Conservation (phyloP, 2,113 vertebrate genomes). For the Otocyon megalotis region DNA sequence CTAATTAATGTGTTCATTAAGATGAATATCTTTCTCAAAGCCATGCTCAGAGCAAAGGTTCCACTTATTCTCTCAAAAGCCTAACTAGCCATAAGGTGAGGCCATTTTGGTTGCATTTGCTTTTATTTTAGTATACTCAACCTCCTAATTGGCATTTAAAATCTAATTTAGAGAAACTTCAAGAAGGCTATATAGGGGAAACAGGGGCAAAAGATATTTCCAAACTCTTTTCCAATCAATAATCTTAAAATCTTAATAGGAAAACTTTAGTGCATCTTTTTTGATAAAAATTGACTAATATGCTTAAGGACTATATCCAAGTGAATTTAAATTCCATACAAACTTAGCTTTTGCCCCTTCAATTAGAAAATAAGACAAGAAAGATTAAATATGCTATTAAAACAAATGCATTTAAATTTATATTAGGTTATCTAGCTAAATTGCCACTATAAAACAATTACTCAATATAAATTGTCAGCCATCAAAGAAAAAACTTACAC, state of each 20-base stretch:
- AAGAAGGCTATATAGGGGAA: conserved; percentile 94
- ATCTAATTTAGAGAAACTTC: conserved; percentile 99
- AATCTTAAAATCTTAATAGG: conserved; percentile 87
- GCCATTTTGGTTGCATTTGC: conserved; percentile 98
- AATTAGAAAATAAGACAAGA: conserved; percentile 72
- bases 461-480: conserved; percentile 68
- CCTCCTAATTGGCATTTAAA: conserved; percentile 99
- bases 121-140: conserved; percentile 99
- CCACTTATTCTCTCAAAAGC: conserved; percentile 96
- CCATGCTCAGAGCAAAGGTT: conserved; percentile 99
- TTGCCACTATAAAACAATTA: conserved; percentile 78
- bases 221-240: conserved; percentile 86
- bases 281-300: conserved; percentile 84
- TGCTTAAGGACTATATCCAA: conserved; percentile 80
- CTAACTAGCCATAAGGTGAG: conserved; percentile 99
- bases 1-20: conserved; percentile 99
- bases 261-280: conserved; percentile 88
- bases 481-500: conserved; percentile 77
- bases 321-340: conserved; percentile 85
- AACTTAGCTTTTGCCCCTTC: conserved; percentile 79
- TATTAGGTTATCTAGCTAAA: conserved; percentile 77
- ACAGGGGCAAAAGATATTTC: conserved; percentile 87
- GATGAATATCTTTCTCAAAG: conserved; percentile 99
- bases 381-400: conserved; percentile 77
- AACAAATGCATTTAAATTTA: conserved; percentile 81